Evolutionary conservation across 2,113 vertebrate species (phyloP).

Genomic region (Reinhardtius hippoglossoides): DNA sequence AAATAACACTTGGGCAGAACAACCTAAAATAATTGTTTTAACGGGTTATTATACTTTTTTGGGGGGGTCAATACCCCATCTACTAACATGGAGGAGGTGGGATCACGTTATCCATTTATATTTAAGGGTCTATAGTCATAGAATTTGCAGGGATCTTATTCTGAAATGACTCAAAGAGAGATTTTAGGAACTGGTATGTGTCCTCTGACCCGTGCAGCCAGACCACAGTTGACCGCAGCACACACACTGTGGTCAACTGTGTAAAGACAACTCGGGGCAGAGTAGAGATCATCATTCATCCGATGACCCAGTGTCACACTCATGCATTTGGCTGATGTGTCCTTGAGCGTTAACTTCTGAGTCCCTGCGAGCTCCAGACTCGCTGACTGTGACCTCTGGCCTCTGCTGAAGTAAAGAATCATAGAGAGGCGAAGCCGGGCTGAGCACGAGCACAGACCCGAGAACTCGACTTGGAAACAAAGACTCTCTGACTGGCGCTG

Average conservation of each 20-base stretch:
- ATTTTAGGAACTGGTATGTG: neutral
- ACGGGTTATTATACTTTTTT: too few species aligned
- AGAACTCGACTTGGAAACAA: neutral
- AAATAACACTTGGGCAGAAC: too few species aligned
- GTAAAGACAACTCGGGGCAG: conserved; percentile 17
- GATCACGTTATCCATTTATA: too few species aligned
- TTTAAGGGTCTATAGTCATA: too few species aligned
- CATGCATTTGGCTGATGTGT: conserved; percentile 27
- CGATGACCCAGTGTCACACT: conserved; percentile 11
- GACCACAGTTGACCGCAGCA: neutral
- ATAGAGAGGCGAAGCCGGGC: conserved; percentile 1
- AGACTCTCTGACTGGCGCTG: too few species aligned
- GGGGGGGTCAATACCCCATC: too few species aligned
- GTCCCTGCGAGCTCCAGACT: conserved; percentile 1
- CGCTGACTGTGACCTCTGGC: conserved; percentile 33
- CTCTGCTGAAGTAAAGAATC: conserved; percentile 8
- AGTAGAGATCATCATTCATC: conserved; percentile 28
- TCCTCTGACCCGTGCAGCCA: neutral
- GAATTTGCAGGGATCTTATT: neutral
- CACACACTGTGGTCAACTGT: conserved; percentile 4
- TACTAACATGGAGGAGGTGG: too few species aligned
- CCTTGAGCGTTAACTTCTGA: conserved; percentile 38
- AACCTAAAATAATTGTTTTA: too few species aligned
- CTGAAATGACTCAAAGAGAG: neutral
- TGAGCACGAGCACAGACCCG: neutral